Base-by-base conservation (phyloP, 37 sponge, comb jelly and placozoan species). In the Diacarnus erythraeanus region DNA sequence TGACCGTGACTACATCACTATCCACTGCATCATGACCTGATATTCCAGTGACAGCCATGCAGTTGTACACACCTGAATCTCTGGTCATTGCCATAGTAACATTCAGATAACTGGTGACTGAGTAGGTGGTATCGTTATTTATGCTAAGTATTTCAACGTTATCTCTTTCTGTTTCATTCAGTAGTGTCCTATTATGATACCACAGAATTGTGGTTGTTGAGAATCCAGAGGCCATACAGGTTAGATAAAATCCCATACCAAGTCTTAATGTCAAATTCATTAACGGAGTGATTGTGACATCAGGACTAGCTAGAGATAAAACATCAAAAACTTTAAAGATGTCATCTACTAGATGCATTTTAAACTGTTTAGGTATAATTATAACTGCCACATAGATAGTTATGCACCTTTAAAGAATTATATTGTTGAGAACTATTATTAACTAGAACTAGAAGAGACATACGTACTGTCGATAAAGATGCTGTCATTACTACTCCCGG, bases 151-250 rank as follows among this genome's bases (percentile, higher is more conserved):
- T 63, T 4, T 42, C 30, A 15, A 59, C 34, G n/a, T 43, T 56
- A 34, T 1, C 42, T n/a, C 35, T 6, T 31, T 38, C 38, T 17
- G 1, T 60, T 26, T 60, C 74, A 64, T 21, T 39, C 54, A 90
- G 40, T 17, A 30, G 27, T 29, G 87, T 78, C 6, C 56, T 61
- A 63, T 86, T 86, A 38, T 86, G 84, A 42, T 23, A 57, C 90
- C 90, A 89, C 23, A n/a, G 31, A 17, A 83, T 80, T 54, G 43
- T 59, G 2, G 84, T 83, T 20, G 72, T 17, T 22, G 87, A 80
- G 64, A 74, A 82, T 5, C 87, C 92, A 26, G 44, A 63, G 29
- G 76, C 92, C n/a, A 21, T 42, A 74, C 92, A 91, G 42, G 43
- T 63, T 30, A 91, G 23, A 4, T 9, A 34, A 63, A 75, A 56